Evolutionary conservation across 2,888 invertebrate species (phyloP).

Genomic region (Pterostichus niger): DNA sequence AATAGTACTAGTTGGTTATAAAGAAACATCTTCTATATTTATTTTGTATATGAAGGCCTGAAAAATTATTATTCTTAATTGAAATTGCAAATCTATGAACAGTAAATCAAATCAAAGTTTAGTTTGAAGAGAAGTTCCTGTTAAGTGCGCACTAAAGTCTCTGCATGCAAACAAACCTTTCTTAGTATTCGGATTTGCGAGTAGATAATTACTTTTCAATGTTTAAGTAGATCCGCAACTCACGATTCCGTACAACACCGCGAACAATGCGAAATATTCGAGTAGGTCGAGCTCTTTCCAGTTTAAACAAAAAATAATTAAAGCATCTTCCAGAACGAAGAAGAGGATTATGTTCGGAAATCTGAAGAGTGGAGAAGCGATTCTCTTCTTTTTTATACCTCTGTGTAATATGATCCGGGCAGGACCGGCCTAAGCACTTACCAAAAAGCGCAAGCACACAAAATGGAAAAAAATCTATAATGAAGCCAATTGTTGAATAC

Average conservation of each 20-base stretch:
- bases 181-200: background rate
- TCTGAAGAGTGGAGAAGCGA: conserved; percentile 10
- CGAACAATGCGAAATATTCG: conserved; percentile 28
- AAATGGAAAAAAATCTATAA: too few species aligned
- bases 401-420: conserved; percentile 51
- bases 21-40: too few species aligned
- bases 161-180: conserved; percentile 8
- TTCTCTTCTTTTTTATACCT: conserved; percentile 52
- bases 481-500: too few species aligned
- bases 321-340: conserved; percentile 51
- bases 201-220: conserved; percentile 52
- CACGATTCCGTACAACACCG: background rate
- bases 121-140: conserved; percentile 15
- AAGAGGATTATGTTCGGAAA: conserved; percentile 21
- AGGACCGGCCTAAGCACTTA: background rate
- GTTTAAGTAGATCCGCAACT: conserved; percentile 23
- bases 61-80: too few species aligned
- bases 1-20: too few species aligned
- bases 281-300: conserved; percentile 16
- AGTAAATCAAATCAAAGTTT: background rate
- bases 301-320: conserved; percentile 60
- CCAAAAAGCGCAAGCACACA: too few species aligned
- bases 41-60: too few species aligned
- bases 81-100: background rate
- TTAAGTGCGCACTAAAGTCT: conserved; percentile 13